Evolutionary conservation across 2,113 vertebrate species (phyloP).

Genomic region (Seriola quinqueradiata): DNA sequence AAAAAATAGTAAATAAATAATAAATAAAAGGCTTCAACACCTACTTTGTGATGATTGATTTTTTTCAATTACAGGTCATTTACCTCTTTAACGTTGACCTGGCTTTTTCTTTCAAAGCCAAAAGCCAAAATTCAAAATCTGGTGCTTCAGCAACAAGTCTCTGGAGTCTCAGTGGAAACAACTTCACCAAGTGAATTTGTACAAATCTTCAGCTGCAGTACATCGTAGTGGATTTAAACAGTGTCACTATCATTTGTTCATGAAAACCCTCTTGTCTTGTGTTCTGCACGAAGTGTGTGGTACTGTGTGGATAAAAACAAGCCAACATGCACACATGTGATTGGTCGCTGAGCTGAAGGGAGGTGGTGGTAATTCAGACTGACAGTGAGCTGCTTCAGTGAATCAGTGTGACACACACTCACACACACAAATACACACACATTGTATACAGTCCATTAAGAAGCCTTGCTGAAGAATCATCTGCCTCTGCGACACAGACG

Average conservation of each 20-base stretch:
- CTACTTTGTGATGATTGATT: neutral
- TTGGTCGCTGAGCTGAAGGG: constrained; percentile 72
- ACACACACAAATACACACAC: constrained; percentile 33
- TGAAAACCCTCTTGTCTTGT: neutral
- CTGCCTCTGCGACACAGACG: neutral
- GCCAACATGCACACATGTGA: constrained; percentile 43
- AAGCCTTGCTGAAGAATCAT: constrained; percentile 32
- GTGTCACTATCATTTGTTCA: neutral
- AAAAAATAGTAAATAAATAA: no score
- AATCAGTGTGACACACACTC: constrained; percentile 25
- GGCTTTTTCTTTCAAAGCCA: no score
- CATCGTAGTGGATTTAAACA: neutral
- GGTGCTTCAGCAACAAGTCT: neutral
- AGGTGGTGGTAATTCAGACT: constrained; percentile 73
- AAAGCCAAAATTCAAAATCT: no score
- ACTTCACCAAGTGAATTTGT: neutral
- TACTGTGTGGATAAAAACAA: constrained; percentile 28
- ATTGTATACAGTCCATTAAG: constrained; percentile 37
- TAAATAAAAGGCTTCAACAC: no score
- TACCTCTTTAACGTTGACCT: no score
- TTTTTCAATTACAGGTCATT: no score
- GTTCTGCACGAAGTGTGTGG: constrained; percentile 2
- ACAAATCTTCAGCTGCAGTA: neutral
- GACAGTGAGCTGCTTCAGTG: constrained; percentile 74
- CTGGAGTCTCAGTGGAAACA: neutral